These are phyloP conservation scores for Lasioglossum zephyrum DNA, from an alignment of 2,888 invertebrate species.

Conservation along the genomic window DNA sequence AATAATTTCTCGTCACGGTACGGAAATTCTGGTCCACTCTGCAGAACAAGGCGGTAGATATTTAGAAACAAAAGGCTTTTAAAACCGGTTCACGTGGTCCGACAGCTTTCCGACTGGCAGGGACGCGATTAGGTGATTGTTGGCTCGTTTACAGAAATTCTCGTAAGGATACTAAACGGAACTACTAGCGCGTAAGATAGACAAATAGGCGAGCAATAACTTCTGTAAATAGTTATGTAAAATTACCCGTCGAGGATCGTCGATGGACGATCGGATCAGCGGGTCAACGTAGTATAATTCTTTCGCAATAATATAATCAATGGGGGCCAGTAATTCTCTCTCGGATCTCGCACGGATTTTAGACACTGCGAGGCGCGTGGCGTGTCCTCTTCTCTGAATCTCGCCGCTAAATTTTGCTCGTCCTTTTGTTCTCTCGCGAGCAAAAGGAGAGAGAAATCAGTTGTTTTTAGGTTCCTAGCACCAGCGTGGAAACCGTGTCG, in stretches of 20 bases:
- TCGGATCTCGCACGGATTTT: conserved; percentile 83
- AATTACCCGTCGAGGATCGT: conserved; percentile 47
- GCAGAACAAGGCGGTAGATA: background rate
- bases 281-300: conserved; percentile 59
- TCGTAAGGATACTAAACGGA: conserved; percentile 57
- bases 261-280: conserved; percentile 37
- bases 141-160: conserved; percentile 41
- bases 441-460: background rate
- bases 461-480: conserved; percentile 40
- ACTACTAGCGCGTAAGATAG: conserved; percentile 69
- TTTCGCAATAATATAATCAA: conserved; percentile 70
- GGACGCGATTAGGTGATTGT: conserved; percentile 30
- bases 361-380: conserved; percentile 79
- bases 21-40: background rate
- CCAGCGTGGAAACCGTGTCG: conserved; percentile 20
- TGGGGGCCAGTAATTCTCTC: conserved; percentile 84
- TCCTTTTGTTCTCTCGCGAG: conserved; percentile 10
- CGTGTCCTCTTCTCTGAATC: conserved; percentile 44
- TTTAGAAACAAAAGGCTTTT: background rate
- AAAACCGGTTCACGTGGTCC: conserved; percentile 18
- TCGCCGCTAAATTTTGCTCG: background rate
- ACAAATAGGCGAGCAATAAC: conserved; percentile 62
- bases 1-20: background rate
- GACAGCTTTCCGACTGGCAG: conserved; percentile 30
- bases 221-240: conserved; percentile 68